These are phyloP conservation scores for Xyrichtys novacula DNA, from an alignment of 2,797 vertebrate genomes.

Conservation along the genomic window DNA sequence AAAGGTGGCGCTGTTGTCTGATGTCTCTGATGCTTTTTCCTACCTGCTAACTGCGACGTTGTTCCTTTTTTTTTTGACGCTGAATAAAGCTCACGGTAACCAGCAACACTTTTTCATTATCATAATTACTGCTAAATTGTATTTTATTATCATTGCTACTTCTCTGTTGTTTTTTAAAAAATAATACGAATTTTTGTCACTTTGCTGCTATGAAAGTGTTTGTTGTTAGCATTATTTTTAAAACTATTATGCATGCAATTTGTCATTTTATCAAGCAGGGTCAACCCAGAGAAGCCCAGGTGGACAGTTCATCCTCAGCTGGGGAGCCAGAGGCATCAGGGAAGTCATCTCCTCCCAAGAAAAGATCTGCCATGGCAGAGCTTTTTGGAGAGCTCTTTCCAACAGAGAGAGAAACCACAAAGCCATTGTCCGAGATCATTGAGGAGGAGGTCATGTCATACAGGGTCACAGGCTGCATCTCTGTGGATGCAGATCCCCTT, in stretches of 20 bases:
- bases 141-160: not conserved
- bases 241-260: too few species aligned
- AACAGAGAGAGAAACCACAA: not conserved
- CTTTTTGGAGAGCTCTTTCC: slow-evolving; percentile 1
- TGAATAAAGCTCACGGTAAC: too few species aligned
- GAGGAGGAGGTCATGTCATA: not conserved
- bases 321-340: too few species aligned
- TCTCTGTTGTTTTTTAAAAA: not conserved
- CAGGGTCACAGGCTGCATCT: not conserved
- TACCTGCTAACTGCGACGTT: too few species aligned
- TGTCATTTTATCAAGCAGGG: not conserved
- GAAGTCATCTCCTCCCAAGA: not conserved
- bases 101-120: too few species aligned
- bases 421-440: not conserved
- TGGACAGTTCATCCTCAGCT: too few species aligned
- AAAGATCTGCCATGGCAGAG: slow-evolving; percentile 1
- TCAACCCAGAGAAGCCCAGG: not conserved
- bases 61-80: too few species aligned
- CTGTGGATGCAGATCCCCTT: slow-evolving; percentile 1
- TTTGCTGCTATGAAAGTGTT: not conserved
- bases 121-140: not conserved
- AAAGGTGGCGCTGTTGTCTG: too few species aligned
- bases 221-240: slow-evolving; percentile 1
- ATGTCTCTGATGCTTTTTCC: too few species aligned
- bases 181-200: not conserved